A percentile compares a stretch with the other conserved stretches of the same genome.
phyloP scores from a whole-genome alignment of 2,888 invertebrate genomes.

The Chelonus formosanus region DNA sequence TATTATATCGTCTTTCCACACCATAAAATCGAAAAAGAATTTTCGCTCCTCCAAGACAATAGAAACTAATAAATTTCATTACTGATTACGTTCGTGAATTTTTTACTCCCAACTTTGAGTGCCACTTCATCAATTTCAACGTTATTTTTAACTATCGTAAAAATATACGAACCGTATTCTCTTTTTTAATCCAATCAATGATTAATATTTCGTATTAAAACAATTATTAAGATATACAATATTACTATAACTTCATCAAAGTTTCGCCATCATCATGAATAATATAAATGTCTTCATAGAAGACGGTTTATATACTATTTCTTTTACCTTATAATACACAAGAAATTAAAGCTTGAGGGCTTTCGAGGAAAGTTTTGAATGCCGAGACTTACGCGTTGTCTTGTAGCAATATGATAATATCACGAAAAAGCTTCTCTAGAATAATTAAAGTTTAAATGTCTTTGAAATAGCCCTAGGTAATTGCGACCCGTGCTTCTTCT shows the following conservation, averaged over 20 bases:
- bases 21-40: conserved; percentile 66
- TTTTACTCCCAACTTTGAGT: conserved; percentile 35
- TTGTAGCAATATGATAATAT: conserved; percentile 60
- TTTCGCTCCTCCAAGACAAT: conserved; percentile 62
- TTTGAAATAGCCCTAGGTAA: conserved; percentile 61
- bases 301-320: conserved; percentile 19
- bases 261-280: conserved; percentile 8
- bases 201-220: too few relatives aligned
- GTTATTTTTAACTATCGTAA: conserved; percentile 2
- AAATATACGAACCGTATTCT: conserved; percentile 13
- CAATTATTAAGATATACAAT: not conserved
- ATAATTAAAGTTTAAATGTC: conserved; percentile 62
- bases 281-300: not conserved
- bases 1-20: conserved; percentile 66
- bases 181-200: not conserved
- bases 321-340: not conserved
- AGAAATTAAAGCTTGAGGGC: conserved; percentile 21
- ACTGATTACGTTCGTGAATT: conserved; percentile 61
- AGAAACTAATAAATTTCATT: conserved; percentile 66
- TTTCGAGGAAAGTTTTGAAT: conserved; percentile 24
- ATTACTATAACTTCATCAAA: not conserved
- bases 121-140: conserved; percentile 30
- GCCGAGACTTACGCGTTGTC: conserved; percentile 48
- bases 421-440: conserved; percentile 50
- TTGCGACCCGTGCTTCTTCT: conserved; percentile 38